phyloP scores from a whole-genome alignment of 2,113 vertebrate species.

The Saccopteryx bilineata region DNA sequence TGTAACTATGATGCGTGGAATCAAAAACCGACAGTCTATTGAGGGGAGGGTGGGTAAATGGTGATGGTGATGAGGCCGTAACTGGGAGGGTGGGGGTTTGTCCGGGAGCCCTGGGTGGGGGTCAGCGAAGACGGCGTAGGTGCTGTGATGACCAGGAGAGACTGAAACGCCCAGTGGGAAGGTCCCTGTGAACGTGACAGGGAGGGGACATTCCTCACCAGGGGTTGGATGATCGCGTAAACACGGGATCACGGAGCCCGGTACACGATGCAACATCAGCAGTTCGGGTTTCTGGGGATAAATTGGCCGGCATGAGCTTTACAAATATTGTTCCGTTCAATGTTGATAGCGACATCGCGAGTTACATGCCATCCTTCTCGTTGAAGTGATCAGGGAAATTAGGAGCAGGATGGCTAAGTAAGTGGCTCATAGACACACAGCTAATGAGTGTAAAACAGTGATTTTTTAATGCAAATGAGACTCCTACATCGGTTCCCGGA shows the following conservation, averaged over 20 bases:
- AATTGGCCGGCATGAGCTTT: constrained; percentile 8
- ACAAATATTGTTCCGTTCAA: constrained; percentile 8
- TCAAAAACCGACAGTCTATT: neutral
- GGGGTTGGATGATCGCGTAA: neutral
- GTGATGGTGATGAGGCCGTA: neutral
- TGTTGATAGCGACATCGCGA: neutral
- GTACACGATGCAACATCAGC: neutral
- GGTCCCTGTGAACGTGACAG: neutral
- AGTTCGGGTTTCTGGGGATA: neutral
- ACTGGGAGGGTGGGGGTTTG: no score
- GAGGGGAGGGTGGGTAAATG: neutral
- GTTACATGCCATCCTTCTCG: constrained; percentile 32
- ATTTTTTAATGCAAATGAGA: constrained; percentile 54
- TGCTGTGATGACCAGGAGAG: neutral
- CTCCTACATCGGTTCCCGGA: constrained; percentile 21
- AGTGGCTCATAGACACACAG: constrained; percentile 30
- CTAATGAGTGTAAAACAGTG: constrained; percentile 41
- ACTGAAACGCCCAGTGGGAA: neutral
- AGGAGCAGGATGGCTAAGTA: constrained; percentile 28
- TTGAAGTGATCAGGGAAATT: constrained; percentile 65
- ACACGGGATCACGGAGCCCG: neutral
- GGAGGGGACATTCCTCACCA: neutral
- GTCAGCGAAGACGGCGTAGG: neutral
- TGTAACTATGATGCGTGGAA: neutral
- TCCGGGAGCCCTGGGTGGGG: neutral